Evolutionary conservation across 2,113 vertebrate genomes (phyloP).

Genomic region (Grallaria varia): DNA sequence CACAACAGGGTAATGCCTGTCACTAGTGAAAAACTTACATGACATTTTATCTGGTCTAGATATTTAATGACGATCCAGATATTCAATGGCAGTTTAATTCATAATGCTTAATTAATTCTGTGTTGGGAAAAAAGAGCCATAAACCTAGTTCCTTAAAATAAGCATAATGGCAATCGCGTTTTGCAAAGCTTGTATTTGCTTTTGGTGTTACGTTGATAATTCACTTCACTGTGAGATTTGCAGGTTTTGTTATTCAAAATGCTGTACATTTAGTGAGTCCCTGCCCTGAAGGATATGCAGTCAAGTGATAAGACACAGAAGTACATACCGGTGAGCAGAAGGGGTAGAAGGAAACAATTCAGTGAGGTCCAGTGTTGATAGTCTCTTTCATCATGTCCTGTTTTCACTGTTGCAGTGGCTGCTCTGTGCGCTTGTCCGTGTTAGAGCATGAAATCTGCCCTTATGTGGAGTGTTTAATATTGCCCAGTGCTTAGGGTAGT

Average conservation of each 20-base stretch:
- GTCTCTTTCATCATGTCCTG: not conserved
- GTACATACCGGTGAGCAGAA: not conserved
- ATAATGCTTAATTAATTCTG: not conserved
- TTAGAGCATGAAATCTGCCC: not conserved
- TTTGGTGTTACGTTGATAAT: not conserved
- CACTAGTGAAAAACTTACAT: not conserved
- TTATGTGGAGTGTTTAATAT: fast-evolving
- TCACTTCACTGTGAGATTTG: not conserved
- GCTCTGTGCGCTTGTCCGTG: not conserved
- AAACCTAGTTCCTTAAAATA: not conserved
- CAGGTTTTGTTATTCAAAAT: not conserved
- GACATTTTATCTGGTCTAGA: not conserved
- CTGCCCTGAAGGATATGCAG: not conserved
- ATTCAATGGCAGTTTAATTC: not conserved
- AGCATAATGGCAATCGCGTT: not conserved
- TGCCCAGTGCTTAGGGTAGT: not conserved
- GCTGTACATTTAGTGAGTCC: not conserved
- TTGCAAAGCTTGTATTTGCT: not conserved
- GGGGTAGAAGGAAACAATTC: not conserved
- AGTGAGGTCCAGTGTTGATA: not conserved
- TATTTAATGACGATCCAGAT: not conserved
- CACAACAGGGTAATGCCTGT: not conserved
- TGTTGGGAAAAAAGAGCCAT: not conserved
- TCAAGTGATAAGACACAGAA: not conserved
- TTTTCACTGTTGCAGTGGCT: not conserved